These are phyloP conservation scores for Enhydra lutris DNA, from an alignment of 2,113 vertebrate genomes.

Conservation along the genomic window DNA sequence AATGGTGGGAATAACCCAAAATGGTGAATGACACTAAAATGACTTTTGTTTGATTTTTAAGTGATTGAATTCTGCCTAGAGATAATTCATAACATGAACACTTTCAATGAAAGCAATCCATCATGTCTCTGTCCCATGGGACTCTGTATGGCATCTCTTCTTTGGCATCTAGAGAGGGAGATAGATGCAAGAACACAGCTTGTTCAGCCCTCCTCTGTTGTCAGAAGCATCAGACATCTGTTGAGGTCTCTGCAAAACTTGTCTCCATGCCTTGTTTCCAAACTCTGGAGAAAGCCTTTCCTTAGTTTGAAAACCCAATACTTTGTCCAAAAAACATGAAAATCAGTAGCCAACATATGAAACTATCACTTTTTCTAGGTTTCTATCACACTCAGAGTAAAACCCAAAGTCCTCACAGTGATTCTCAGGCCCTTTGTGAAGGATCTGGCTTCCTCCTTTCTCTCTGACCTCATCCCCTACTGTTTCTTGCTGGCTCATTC, in stretches of 20 bases:
- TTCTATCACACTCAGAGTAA: not conserved
- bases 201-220: not conserved
- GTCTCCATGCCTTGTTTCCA: not conserved
- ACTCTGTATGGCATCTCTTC: not conserved
- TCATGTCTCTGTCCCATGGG: not conserved
- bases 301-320: not conserved
- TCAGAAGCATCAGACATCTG: not conserved
- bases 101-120: not conserved
- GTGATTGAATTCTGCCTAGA: not conserved
- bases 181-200: not conserved
- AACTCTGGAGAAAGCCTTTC: not conserved
- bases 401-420: not conserved
- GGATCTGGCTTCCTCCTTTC: not conserved
- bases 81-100: conserved; percentile 22
- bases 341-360: not conserved
- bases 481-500: not conserved
- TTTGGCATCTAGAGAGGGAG: not conserved
- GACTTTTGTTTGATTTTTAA: conserved; percentile 27
- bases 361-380: not conserved
- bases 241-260: not conserved
- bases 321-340: not conserved
- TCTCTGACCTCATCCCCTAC: not conserved
- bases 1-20: not conserved
- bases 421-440: not conserved
- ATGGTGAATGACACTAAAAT: not conserved